These are phyloP conservation scores for Oscheius onirici DNA, from an alignment of 2,888 invertebrate species.

Conservation along the genomic window DNA sequence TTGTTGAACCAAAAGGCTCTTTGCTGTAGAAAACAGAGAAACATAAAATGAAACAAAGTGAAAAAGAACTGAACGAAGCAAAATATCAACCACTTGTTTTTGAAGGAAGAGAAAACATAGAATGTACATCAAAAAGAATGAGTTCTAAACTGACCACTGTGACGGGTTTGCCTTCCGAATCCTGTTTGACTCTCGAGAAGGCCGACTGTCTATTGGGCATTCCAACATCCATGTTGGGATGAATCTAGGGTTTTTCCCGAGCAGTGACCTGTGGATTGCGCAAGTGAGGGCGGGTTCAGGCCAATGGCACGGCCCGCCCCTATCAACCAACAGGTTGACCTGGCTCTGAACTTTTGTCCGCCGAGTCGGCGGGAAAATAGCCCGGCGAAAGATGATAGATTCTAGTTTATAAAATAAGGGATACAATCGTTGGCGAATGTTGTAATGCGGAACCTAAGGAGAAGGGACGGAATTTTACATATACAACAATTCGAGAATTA, in stretches of 20 bases:
- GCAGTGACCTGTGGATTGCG: slow-evolving; percentile 30
- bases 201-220: slow-evolving; percentile 16
- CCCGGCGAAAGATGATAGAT: not conserved
- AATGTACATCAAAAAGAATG: too few species aligned
- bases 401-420: not conserved
- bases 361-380: slow-evolving; percentile 1
- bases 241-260: slow-evolving; percentile 7
- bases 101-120: too few species aligned
- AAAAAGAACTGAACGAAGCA: too few species aligned
- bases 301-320: slow-evolving; percentile 10
- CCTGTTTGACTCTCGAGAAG: slow-evolving; percentile 12
- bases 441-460: slow-evolving; percentile 6
- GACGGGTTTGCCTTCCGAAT: not conserved
- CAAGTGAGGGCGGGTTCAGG: slow-evolving; percentile 20
- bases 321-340: not conserved
- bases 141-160: too few species aligned
- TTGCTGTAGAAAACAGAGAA: too few species aligned
- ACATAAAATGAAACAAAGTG: too few species aligned
- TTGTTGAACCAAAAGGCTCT: too few species aligned
- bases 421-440: slow-evolving; percentile 22
- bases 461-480: slow-evolving; percentile 3
- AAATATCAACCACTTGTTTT: too few species aligned
- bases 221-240: not conserved
- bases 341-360: slow-evolving; percentile 4
- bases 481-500: not conserved